phyloP scores from a whole-genome alignment of 2,113 vertebrate genomes.

The Myotis davidii region DNA sequence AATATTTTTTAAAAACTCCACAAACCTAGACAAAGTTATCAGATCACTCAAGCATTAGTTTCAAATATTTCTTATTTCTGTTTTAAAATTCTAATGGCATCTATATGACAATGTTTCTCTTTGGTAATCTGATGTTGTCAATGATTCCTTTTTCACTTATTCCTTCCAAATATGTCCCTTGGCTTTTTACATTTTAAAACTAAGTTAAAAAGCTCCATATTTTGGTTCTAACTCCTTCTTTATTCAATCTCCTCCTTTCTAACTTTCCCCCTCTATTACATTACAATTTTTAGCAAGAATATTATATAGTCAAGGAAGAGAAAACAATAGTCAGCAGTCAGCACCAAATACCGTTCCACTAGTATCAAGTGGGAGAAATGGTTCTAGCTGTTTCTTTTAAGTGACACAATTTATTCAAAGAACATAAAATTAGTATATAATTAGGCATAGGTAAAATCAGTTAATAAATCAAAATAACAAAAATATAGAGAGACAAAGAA shows the following conservation, averaged over 20 bases:
- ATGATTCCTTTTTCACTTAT: not conserved
- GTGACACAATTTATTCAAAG: not conserved
- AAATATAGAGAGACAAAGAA: not conserved
- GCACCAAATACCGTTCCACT: not conserved
- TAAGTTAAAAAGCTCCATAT: not conserved
- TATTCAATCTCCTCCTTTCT: not conserved
- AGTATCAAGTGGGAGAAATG: not conserved
- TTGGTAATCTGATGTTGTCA: not conserved
- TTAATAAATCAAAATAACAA: not conserved
- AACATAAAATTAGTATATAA: not conserved
- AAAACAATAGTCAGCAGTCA: not conserved
- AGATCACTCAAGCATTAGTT: not conserved
- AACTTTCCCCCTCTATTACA: not conserved
- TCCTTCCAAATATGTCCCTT: not conserved
- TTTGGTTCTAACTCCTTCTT: not conserved
- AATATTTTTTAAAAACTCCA: conserved; percentile 11
- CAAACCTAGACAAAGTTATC: not conserved
- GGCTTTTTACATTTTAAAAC: conserved; percentile 1
- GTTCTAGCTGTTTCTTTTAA: not conserved
- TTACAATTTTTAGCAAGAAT: not conserved
- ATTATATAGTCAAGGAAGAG: not conserved
- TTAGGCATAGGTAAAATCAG: not conserved
- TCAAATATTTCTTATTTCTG: not conserved
- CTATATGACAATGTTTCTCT: not conserved
- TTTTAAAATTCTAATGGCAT: not conserved